These are phyloP conservation scores for Heteronetta atricapilla DNA, from an alignment of 2,113 vertebrate genomes.

Conservation along the genomic window DNA sequence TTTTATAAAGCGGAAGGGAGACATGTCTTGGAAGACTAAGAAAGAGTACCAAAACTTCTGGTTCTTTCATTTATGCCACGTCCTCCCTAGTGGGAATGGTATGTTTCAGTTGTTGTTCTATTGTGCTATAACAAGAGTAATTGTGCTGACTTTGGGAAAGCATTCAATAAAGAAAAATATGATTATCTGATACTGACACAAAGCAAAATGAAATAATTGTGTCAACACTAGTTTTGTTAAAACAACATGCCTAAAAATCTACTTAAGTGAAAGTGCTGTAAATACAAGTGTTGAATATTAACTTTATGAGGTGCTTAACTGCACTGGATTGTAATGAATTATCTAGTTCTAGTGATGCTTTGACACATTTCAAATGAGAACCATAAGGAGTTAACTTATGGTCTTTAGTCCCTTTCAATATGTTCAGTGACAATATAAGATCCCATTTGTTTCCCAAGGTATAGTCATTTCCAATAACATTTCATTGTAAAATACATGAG, in stretches of 20 bases:
- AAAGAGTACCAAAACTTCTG: neutral
- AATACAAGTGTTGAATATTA: conserved; percentile 70
- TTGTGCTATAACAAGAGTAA: neutral
- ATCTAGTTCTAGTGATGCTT: conserved; percentile 75
- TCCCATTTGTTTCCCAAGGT: conserved; percentile 38
- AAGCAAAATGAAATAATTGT: conserved; percentile 58
- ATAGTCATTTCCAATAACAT: neutral
- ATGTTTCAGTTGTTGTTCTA: neutral
- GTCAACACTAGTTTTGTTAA: conserved; percentile 62
- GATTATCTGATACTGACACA: neutral
- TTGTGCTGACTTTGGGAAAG: conserved; percentile 9
- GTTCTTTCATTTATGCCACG: neutral
- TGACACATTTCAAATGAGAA: conserved; percentile 76
- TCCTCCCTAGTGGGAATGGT: neutral
- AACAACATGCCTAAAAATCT: conserved; percentile 64
- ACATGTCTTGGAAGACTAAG: neutral
- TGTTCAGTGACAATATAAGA: conserved; percentile 26
- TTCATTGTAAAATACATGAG: neutral
- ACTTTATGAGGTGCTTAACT: conserved; percentile 81
- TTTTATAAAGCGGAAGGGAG: neutral
- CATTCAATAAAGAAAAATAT: conserved; percentile 25
- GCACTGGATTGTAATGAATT: conserved; percentile 76
- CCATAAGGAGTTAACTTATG: conserved; percentile 73
- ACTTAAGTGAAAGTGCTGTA: conserved; percentile 62
- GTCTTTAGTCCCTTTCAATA: conserved; percentile 48